Base-by-base conservation (phyloP, 2,113 vertebrate genomes). In the Axis porcinus region DNA sequence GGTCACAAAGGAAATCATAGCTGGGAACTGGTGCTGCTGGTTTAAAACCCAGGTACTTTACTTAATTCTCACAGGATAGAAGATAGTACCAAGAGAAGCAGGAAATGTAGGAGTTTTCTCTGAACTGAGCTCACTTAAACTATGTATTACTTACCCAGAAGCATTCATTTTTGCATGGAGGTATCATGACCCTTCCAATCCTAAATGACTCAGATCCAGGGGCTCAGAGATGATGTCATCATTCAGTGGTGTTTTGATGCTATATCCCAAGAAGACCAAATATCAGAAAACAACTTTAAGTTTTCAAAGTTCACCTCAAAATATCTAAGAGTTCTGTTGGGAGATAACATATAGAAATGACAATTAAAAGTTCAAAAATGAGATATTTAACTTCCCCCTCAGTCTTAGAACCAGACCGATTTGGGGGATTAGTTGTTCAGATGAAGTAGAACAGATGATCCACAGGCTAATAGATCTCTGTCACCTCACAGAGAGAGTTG, bases 171-270 rank as follows among this genome's bases (percentile, higher is more conserved):
- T 57, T 86, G 33, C 87, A 30, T 79, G 55, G 28, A 90, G 52
- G 17, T 94, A 55, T 87, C 97, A 88, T 78, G 55, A 83, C 13
- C 79, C 82, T 98, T 97, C 76, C 79, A 90, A 94, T 86, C 25
- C 57, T 78, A 81, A 60, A 84, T 97, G 92, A 96, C 96, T 94
- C 36, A 13, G 94, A 97, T 84, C 91, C 89, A 98, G 91, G 96
- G 96, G 98, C 94, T 89, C 67, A 67, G 0, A 94, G 94, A 97
- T 97, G 97, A 98, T 94, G 78, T 97, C 97, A 97, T 95, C 93
- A 43, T 92, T 97, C 16, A 89, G 74, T 0, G 0, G 74, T 1
- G 6, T 83, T 96, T 89, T 82, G 50, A 0, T 0, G 40, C 96
- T 98, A 52, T 86, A 95, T 96, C 78, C 88, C 87, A 81, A 97